Evolutionary conservation across 1,140 invertebrate species (phyloP).

Genomic region (Oscheius sp.): DNA sequence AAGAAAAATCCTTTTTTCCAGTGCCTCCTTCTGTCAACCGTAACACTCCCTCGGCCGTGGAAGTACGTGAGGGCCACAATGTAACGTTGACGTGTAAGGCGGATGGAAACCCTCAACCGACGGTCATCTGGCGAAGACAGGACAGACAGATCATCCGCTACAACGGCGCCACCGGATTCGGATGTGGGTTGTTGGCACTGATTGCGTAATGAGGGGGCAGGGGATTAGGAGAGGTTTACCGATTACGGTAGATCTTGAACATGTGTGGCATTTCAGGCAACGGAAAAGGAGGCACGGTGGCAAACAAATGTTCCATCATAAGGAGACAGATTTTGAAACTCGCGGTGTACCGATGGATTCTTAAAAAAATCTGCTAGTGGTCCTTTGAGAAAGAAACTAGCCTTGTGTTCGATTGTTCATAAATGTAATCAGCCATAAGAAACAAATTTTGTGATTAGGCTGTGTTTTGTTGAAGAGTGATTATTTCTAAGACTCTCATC

Average conservation of each 20-base stretch:
- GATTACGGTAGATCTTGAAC: too few species aligned
- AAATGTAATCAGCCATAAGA: too few species aligned
- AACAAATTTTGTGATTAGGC: too few species aligned
- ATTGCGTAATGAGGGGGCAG: background rate
- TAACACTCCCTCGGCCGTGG: constrained; percentile 81
- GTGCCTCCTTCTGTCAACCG: constrained; percentile 64
- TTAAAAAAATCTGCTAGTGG: too few species aligned
- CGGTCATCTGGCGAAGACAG: constrained; percentile 84
- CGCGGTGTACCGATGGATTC: too few species aligned
- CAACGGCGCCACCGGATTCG: constrained; percentile 62
- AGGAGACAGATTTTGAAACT: too few species aligned
- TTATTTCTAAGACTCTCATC: too few species aligned
- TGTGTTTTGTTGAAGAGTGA: too few species aligned
- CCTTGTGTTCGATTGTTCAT: too few species aligned
- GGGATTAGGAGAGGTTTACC: background rate
- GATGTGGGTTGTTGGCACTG: constrained; percentile 29
- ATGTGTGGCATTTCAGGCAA: too few species aligned
- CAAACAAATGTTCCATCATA: too few species aligned
- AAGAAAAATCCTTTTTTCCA: constrained; percentile 52
- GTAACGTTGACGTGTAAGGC: constrained; percentile 82
- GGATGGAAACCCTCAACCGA: constrained; percentile 80
- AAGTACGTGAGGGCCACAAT: constrained; percentile 83
- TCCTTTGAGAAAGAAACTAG: too few species aligned
- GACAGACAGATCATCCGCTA: constrained; percentile 74
- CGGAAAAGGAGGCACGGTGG: background rate